These are phyloP conservation scores for Tethya wilhelma DNA, from an alignment of 37 sponge, comb jelly and placozoan species.

Conservation along the genomic window DNA sequence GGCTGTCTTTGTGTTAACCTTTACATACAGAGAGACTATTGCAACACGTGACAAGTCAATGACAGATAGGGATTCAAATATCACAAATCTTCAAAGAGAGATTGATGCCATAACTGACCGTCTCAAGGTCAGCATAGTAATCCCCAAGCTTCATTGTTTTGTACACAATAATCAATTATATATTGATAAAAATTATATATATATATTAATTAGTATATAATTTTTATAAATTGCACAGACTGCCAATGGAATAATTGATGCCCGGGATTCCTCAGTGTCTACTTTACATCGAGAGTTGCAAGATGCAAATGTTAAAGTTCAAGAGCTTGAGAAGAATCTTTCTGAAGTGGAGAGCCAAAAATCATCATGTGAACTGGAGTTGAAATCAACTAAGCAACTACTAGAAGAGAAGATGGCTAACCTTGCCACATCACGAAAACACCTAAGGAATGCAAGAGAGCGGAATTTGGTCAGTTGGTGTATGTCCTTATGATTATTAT, in stretches of 20 bases:
- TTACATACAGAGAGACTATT: constrained; percentile 6
- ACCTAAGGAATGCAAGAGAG: constrained; percentile 75
- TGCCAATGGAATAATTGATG: constrained; percentile 70
- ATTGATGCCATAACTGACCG: constrained; percentile 14
- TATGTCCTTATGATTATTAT: neutral
- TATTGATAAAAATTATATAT: neutral
- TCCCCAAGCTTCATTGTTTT: too few species aligned
- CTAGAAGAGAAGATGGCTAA: constrained; percentile 82
- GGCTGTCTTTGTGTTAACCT: neutral
- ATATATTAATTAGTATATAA: constrained; percentile 1
- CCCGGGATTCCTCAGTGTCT: constrained; percentile 46
- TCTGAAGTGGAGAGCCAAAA: constrained; percentile 49
- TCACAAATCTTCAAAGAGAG: constrained; percentile 10
- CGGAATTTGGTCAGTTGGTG: constrained; percentile 59
- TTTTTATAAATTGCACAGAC: constrained; percentile 11
- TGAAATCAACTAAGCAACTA: constrained; percentile 18
- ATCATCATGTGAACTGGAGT: constrained; percentile 29
- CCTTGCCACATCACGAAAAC: constrained; percentile 67
- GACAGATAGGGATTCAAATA: constrained; percentile 29
- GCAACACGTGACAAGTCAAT: constrained; percentile 20
- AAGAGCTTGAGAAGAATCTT: constrained; percentile 53
- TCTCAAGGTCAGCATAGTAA: constrained; percentile 45
- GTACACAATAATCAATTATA: too few species aligned
- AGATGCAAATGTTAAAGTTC: constrained; percentile 8
- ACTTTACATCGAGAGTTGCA: constrained; percentile 50